Evolutionary conservation across 2,888 invertebrate genomes (phyloP), one percentile per base, ranked within the genome.

Genomic region (Andrena minutula): DNA sequence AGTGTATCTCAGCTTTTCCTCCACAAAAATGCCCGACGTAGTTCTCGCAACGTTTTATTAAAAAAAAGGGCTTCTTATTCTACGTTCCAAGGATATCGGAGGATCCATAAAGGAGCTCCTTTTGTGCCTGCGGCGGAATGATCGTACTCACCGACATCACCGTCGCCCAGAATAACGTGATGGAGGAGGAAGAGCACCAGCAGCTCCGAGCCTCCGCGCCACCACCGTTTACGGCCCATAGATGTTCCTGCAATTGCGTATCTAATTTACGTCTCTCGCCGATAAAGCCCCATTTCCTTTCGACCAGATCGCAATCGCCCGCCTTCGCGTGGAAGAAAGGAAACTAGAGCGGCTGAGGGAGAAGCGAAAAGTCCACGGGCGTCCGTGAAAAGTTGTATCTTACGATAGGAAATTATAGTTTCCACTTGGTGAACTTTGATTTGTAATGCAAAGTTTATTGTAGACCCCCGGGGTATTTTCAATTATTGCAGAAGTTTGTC

Each of bases 101-200:
- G 8, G 35, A 71, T 70, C 41, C 8, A 53, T 71, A 66, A 64
- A 71, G 16, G 30, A 23, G 4, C 3, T 56, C 23, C 56, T 56
- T 51, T 35, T 63, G 64, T 70, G 26, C 23, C 26, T 32, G 41
- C 32, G 49, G 7, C 20, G 32, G 23, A 64, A 68, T 72, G 64
- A 66, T 69, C 26, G 51, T 75, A 94, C 95, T 95, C 92, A 96
- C 96, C 96, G 93, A 96, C 96, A 94, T 96, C 95, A 83, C 95
- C 96, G 93, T 96, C 96, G 90, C 95, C 95, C 86, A 93, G 93
- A 92, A 95, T 95, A 93, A 95, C 94, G 94, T 85, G 89, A 79
- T 90, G 85, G 81, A 92, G 89, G 83, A 90, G 89, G 84, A 89
- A 90, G 89, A 93, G 90, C 84, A 92, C 81, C 85, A 93, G 82